phyloP scores from a whole-genome alignment of 2,888 invertebrate genomes.

The Chrysopilus asiliformis region DNA sequence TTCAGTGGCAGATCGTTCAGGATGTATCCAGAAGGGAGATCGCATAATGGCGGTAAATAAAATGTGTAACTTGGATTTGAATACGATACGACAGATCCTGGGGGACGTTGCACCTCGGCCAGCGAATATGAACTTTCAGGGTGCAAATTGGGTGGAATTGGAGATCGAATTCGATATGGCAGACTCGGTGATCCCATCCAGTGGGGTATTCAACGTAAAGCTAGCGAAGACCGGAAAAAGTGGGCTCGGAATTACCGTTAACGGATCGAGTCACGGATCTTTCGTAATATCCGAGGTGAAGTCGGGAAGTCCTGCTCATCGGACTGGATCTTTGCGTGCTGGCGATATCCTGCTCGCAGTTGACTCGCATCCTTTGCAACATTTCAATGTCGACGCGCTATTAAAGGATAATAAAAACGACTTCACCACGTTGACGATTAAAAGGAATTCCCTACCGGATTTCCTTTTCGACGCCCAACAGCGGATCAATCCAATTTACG shows the following conservation, averaged over 20 bases:
- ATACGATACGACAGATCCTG: conserved; percentile 40
- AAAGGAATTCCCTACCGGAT: conserved; percentile 33
- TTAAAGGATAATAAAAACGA: conserved; percentile 31
- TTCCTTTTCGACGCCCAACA: conserved; percentile 32
- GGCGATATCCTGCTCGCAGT: conserved; percentile 82
- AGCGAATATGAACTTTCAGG: too few relatives aligned
- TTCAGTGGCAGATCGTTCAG: conserved; percentile 45
- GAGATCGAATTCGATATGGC: conserved; percentile 84
- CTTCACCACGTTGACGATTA: conserved; percentile 33
- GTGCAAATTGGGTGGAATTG: conserved; percentile 54
- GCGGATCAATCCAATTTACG: conserved; percentile 30
- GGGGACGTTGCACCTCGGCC: conserved; percentile 24
- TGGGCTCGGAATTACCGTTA: conserved; percentile 83
- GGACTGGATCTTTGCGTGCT: conserved; percentile 72
- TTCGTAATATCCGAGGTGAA: conserved; percentile 80
- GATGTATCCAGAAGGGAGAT: conserved; percentile 67
- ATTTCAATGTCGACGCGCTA: conserved; percentile 33
- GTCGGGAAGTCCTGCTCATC: conserved; percentile 79
- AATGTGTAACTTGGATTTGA: conserved; percentile 49
- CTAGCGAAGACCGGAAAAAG: conserved; percentile 58
- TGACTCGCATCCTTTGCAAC: conserved; percentile 63
- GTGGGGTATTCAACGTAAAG: conserved; percentile 83
- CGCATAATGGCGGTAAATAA: conserved; percentile 75
- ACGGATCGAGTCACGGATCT: conserved; percentile 44
- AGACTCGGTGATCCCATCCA: conserved; percentile 79